Evolutionary conservation across 2,113 vertebrate species (phyloP).

Genomic region (Thymallus thymallus): DNA sequence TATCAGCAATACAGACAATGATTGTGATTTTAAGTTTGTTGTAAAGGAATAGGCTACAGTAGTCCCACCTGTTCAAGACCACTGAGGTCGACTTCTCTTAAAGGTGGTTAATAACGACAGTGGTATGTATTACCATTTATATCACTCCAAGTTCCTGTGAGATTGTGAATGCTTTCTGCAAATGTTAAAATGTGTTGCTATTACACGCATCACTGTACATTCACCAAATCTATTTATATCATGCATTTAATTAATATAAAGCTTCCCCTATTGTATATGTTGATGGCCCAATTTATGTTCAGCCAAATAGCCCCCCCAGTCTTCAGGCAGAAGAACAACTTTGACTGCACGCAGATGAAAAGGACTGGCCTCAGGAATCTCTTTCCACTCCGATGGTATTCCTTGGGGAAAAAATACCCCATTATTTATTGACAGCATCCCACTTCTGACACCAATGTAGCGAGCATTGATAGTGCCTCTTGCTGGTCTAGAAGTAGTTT

Average conservation of each 20-base stretch:
- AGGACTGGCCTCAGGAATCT: constrained; percentile 44
- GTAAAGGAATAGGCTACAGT: no score
- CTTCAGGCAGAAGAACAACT: constrained; percentile 25
- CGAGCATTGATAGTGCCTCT: background rate
- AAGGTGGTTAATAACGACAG: constrained; percentile 52
- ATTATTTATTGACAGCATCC: no score
- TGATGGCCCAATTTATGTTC: constrained; percentile 78
- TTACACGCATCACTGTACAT: background rate
- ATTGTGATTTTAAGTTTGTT: no score
- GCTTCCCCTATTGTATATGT: constrained; percentile 68
- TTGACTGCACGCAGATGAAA: constrained; percentile 52
- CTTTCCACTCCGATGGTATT: constrained; percentile 25
- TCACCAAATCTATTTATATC: background rate
- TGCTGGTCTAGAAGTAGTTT: background rate
- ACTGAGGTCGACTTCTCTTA: background rate
- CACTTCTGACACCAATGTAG: no score
- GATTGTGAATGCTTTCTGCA: constrained; percentile 45
- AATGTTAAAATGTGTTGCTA: background rate
- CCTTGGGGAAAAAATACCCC: rapidly evolving
- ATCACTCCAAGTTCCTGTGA: background rate
- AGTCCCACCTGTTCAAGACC: constrained; percentile 39
- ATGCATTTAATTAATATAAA: background rate
- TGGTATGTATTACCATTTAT: rapidly evolving
- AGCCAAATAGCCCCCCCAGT: constrained; percentile 9
- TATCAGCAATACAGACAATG: no score